A percentile compares a stretch with the other conserved stretches of the same genome.
Conservation (phyloP, 2,888 invertebrate species). For the Drosophila quinaria region DNA sequence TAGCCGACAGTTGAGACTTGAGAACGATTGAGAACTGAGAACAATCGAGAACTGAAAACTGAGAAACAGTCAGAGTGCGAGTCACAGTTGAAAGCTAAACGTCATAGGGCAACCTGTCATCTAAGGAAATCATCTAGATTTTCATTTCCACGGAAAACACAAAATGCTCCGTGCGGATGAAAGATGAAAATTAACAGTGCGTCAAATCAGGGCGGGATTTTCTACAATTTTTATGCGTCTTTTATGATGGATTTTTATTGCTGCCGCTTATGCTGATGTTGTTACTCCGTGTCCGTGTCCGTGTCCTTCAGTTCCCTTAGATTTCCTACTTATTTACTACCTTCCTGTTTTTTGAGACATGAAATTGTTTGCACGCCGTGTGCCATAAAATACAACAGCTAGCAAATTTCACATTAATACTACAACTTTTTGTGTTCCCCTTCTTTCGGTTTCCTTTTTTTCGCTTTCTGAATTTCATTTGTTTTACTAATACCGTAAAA, state of each 20-base stretch:
- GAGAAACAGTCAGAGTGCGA: neutral
- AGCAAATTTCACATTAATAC: constrained; percentile 73
- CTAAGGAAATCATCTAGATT: constrained; percentile 38
- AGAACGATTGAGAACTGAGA: too few relatives aligned
- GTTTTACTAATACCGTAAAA: constrained; percentile 30
- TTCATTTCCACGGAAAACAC: constrained; percentile 23
- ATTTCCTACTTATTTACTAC: neutral
- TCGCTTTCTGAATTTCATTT: neutral
- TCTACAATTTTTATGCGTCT: constrained; percentile 68
- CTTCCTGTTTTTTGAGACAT: constrained; percentile 36
- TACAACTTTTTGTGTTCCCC: constrained; percentile 24
- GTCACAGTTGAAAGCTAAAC: neutral
- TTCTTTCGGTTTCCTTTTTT: neutral
- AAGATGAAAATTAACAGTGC: constrained; percentile 69
- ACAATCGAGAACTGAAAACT: too few relatives aligned
- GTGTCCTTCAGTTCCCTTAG: neutral
- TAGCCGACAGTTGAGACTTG: neutral
- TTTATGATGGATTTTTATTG: constrained; percentile 77
- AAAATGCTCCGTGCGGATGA: constrained; percentile 17
- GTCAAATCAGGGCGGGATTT: constrained; percentile 71
- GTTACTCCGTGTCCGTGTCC: neutral
- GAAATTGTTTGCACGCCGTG: constrained; percentile 72
- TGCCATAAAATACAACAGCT: constrained; percentile 67
- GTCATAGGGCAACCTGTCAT: constrained; percentile 33
- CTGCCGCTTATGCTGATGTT: constrained; percentile 62